A percentile compares a stretch with the other conserved stretches of the same genome.
These are phyloP conservation scores for Tenualosa ilisha DNA, from an alignment of 2,797 vertebrate genomes.

Conservation along the genomic window DNA sequence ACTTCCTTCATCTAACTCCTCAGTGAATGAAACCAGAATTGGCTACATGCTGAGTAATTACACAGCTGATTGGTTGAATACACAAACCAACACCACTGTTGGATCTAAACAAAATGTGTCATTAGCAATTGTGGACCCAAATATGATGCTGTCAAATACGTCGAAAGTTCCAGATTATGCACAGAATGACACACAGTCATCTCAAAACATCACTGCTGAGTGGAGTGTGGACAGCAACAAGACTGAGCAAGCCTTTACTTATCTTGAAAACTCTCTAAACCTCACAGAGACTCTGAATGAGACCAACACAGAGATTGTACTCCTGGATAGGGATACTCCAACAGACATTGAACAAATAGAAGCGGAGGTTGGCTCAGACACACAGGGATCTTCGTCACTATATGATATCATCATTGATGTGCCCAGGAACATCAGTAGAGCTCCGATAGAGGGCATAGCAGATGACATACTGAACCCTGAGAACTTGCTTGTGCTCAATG, in stretches of 20 bases:
- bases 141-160: not conserved
- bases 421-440: not conserved
- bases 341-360: slow-evolving; percentile 9
- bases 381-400: not conserved
- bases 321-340: slow-evolving; percentile 33
- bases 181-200: slow-evolving; percentile 23
- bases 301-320: slow-evolving; percentile 42
- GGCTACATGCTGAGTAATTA: not conserved
- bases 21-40: slow-evolving; percentile 27
- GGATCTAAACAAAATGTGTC: slow-evolving; percentile 28
- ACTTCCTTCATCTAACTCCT: not conserved
- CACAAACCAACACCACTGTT: slow-evolving; percentile 24
- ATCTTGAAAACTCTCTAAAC: not conserved
- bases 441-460: slow-evolving; percentile 30
- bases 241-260: not conserved
- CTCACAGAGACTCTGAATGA: not conserved
- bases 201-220: not conserved
- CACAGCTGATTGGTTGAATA: slow-evolving; percentile 1
- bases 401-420: slow-evolving; percentile 12
- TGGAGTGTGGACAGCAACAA: not conserved
- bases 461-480: not conserved
- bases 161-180: not conserved
- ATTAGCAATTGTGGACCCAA: slow-evolving; percentile 2
- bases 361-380: not conserved
- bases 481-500: not conserved